These are phyloP conservation scores for Oncorhynchus tshawytscha DNA, from an alignment of 2,113 vertebrate genomes.

Conservation along the genomic window DNA sequence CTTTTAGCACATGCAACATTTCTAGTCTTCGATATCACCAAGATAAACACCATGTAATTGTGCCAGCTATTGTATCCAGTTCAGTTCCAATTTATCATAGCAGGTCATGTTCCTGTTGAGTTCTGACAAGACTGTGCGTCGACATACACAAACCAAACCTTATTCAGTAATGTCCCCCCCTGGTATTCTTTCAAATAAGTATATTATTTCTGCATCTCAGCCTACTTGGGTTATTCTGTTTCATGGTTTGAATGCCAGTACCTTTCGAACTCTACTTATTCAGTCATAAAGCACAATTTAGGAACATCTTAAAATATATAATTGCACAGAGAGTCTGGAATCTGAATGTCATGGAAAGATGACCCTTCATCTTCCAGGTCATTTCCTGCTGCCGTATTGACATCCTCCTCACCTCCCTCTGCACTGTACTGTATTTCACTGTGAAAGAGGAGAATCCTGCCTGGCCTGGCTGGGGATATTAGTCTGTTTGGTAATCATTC, in stretches of 20 bases:
- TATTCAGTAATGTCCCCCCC: too few species aligned
- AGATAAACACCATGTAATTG: background rate
- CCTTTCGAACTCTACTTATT: too few species aligned
- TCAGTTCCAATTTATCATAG: background rate
- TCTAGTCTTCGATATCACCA: background rate
- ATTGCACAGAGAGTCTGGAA: too few species aligned
- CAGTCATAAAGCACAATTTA: too few species aligned
- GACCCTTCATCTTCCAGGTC: background rate
- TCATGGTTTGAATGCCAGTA: too few species aligned
- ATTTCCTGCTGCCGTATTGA: background rate
- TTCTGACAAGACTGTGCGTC: background rate
- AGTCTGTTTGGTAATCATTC: slow-evolving; percentile 55
- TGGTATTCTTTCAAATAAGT: too few species aligned
- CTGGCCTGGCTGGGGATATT: slow-evolving; percentile 24
- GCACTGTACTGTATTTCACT: slow-evolving; percentile 11
- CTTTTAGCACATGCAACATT: background rate
- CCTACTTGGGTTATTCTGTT: too few species aligned
- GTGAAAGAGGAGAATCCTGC: slow-evolving; percentile 22
- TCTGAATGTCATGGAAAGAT: too few species aligned
- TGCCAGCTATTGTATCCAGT: background rate
- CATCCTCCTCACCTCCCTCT: background rate
- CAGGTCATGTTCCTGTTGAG: background rate
- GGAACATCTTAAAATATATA: too few species aligned
- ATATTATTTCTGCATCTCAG: too few species aligned
- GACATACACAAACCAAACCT: background rate